Base-by-base conservation (phyloP, 1,140 invertebrate genomes). In the Aphelenchoides besseyi region DNA sequence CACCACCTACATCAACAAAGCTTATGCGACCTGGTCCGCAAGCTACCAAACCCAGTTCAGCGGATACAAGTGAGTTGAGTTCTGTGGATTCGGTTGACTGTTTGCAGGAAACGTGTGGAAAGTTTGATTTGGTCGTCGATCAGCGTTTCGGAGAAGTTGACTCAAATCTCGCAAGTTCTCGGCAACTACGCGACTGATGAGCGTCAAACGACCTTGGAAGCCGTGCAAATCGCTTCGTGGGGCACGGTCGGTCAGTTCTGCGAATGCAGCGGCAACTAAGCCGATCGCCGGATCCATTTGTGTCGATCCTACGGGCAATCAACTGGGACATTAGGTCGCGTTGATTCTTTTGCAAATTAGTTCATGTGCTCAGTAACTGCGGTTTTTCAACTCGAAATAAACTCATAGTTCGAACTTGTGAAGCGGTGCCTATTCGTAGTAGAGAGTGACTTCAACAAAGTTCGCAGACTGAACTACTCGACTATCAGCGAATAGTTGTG, bases 61-160 rank as follows among this genome's bases (percentile, higher is more conserved):
- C 41, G 41, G 41, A 12, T 48, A 48, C 41, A 48, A 48, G 41
- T 48, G 41, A 48, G 41, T 23, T 12, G 12, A 16, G 12, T 23
- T 23, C 41, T 23, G 41, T 12, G 12, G 12, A 12, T 48, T 48
- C 41, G 12, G 23, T 23, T 48, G 12, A 23, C 12, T 23, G 41
- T 12, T 48, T 48, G 41, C 41, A 48, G 41, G 41, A 48, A 48
- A 23, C 41, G 41, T 23, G 41, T 48, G 12, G 41, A 48, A 23
- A 29, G n/a, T 1, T 18, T 61, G n/a, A 2, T 61, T 16, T 61
- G 59, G 59, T 18, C n/a, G n/a, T 16, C n/a, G 1, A 61, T 30
- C 59, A 29, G 16, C 59, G 59, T 18, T n/a, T 16, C n/a, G 2
- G 59, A 61, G 59, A 61, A 61, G 59, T 36, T 61, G 12, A 48